Conservation (phyloP, 2,113 vertebrate species). For the Chaetodon trifascialis region DNA sequence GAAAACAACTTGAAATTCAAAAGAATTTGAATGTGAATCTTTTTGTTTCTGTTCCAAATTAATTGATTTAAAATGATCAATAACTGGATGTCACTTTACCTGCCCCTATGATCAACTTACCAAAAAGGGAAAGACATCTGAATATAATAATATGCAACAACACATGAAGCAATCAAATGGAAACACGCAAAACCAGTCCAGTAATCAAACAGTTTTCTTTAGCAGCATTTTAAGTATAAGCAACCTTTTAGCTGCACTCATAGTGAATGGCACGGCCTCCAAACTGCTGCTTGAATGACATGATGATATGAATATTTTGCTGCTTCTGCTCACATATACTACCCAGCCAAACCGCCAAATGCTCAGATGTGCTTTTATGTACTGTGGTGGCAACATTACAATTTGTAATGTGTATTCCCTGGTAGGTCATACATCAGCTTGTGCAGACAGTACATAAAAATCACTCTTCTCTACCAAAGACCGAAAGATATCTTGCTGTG, state of each 20-base stretch:
- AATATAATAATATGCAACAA: background rate
- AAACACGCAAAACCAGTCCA: background rate
- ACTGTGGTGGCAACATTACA: constrained; percentile 42
- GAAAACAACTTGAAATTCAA: too few relatives aligned
- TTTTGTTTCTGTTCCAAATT: background rate
- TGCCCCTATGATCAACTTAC: background rate
- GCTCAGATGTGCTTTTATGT: constrained; percentile 68
- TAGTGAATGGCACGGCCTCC: background rate
- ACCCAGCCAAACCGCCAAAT: constrained; percentile 47
- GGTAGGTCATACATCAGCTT: constrained; percentile 62
- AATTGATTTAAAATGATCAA: background rate
- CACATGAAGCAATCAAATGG: constrained; percentile 6
- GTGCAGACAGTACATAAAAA: constrained; percentile 59
- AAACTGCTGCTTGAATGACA: constrained; percentile 57
- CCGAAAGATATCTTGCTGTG: constrained; percentile 29
- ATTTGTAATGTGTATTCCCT: constrained; percentile 34
- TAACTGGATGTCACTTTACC: background rate
- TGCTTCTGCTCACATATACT: constrained; percentile 54
- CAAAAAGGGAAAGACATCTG: background rate
- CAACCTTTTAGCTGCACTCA: background rate
- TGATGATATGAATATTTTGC: constrained; percentile 54
- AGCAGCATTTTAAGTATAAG: background rate
- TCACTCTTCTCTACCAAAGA: constrained; percentile 37
- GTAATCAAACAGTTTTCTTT: constrained; percentile 8
- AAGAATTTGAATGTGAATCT: background rate